A percentile compares a stretch with the other conserved stretches of the same genome.
Evolutionary conservation across 2,797 vertebrate species (phyloP).

Genomic region (Alcedo quadribrachys): DNA sequence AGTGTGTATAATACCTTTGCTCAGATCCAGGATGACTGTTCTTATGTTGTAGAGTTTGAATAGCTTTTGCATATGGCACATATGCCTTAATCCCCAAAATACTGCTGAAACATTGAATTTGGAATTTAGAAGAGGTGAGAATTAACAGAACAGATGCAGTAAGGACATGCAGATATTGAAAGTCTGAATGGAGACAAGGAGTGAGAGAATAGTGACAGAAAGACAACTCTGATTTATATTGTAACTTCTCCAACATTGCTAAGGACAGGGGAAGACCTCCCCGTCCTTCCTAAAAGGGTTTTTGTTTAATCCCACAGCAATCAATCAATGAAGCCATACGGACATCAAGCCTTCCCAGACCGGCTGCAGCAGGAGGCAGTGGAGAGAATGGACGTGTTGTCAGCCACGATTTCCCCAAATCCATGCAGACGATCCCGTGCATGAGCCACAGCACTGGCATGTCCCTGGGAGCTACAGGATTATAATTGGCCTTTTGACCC

Average conservation of each 20-base stretch:
- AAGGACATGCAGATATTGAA: conserved; percentile 2
- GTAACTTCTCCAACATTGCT: conserved; percentile 45
- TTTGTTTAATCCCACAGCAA: conserved; percentile 90
- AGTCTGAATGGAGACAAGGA: background rate
- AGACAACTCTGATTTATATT: background rate
- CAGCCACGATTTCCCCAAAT: conserved; percentile 97
- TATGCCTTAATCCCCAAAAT: conserved; percentile 21
- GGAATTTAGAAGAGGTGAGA: background rate
- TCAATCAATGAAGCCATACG: conserved; percentile 97
- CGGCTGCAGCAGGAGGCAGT: conserved; percentile 88
- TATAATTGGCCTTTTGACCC: conserved; percentile 84
- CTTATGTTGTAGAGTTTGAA: conserved; percentile 17
- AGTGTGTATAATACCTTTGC: conserved; percentile 47
- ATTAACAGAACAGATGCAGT: background rate
- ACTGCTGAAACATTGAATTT: conserved; percentile 7
- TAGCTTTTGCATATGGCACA: background rate
- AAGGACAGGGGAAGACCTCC: conserved; percentile 82
- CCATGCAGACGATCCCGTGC: conserved; percentile 97
- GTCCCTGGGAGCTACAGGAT: conserved; percentile 96
- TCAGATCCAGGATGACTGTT: conserved; percentile 54
- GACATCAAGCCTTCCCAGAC: conserved; percentile 94
- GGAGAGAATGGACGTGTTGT: conserved; percentile 97
- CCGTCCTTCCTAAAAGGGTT: conserved; percentile 83
- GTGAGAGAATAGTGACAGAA: background rate
- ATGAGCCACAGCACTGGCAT: conserved; percentile 98